phyloP scores from a whole-genome alignment of 2,113 vertebrate species.

The Rhynchopsitta pachyrhyncha region DNA sequence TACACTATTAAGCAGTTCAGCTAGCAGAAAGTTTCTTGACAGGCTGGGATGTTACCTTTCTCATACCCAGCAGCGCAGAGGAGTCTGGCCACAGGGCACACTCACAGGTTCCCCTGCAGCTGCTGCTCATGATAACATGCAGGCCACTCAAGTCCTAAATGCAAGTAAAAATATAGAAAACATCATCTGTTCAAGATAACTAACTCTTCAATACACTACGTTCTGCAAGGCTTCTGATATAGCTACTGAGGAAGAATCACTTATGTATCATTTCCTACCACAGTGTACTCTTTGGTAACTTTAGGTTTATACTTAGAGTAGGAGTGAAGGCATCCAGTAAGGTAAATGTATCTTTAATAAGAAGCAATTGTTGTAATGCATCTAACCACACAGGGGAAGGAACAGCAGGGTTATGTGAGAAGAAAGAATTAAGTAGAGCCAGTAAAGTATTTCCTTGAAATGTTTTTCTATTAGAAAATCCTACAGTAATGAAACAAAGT shows the following conservation, averaged over 20 bases:
- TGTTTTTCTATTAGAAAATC: neutral
- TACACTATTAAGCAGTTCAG: neutral
- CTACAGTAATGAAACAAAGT: neutral
- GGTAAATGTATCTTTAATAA: neutral
- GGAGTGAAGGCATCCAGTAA: neutral
- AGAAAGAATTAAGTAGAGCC: neutral
- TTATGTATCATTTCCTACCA: neutral
- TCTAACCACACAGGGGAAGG: neutral
- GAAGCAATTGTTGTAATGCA: neutral
- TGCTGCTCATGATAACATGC: accelerated
- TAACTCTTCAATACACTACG: neutral
- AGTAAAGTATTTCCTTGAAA: neutral
- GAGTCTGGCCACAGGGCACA: accelerated
- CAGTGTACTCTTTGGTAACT: neutral
- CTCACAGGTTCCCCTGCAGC: neutral
- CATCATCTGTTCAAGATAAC: neutral
- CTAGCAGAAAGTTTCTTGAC: neutral
- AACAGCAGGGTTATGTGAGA: neutral
- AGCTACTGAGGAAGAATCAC: neutral
- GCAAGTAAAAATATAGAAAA: accelerated
- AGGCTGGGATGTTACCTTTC: neutral
- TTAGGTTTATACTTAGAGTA: neutral
- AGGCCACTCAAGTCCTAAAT: neutral
- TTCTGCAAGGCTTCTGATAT: neutral
- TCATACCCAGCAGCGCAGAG: neutral